phyloP scores from a whole-genome alignment of 2,113 vertebrate genomes.

The Mohoua ochrocephala region DNA sequence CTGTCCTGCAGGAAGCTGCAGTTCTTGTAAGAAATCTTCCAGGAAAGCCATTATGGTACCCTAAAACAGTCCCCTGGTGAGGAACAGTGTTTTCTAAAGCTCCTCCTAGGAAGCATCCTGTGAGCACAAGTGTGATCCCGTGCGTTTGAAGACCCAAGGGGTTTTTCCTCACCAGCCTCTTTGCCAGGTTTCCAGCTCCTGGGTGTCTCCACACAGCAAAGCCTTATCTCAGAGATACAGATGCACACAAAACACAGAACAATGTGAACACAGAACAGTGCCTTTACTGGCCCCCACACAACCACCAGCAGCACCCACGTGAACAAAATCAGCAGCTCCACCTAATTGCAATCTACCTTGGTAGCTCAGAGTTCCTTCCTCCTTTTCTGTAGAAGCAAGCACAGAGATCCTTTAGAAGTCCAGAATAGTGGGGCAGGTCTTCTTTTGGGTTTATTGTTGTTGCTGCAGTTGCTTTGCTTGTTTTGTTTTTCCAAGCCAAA shows the following conservation, averaged over 20 bases:
- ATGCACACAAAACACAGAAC: not conserved
- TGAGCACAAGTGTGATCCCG: not conserved
- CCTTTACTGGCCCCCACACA: not conserved
- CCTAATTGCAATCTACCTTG: not conserved
- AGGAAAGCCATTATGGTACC: not conserved
- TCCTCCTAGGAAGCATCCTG: not conserved
- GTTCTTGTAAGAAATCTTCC: not conserved
- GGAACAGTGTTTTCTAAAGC: not conserved
- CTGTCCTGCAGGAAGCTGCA: not conserved
- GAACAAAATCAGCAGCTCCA: not conserved
- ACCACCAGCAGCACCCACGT: not conserved
- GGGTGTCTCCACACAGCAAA: not conserved
- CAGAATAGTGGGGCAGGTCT: not conserved
- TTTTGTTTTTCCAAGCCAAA: not conserved
- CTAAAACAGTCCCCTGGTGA: not conserved
- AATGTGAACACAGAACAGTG: rapidly evolving
- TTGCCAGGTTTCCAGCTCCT: not conserved
- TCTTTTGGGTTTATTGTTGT: not conserved
- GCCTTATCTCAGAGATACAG: not conserved
- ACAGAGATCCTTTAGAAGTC: not conserved
- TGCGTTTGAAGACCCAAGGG: not conserved
- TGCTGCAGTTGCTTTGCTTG: not conserved
- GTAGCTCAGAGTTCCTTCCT: not conserved
- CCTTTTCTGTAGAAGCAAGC: not conserved
- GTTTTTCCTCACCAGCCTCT: not conserved